These are phyloP conservation scores for Creontiades dilutus DNA, from an alignment of 2,888 invertebrate genomes.

Conservation along the genomic window DNA sequence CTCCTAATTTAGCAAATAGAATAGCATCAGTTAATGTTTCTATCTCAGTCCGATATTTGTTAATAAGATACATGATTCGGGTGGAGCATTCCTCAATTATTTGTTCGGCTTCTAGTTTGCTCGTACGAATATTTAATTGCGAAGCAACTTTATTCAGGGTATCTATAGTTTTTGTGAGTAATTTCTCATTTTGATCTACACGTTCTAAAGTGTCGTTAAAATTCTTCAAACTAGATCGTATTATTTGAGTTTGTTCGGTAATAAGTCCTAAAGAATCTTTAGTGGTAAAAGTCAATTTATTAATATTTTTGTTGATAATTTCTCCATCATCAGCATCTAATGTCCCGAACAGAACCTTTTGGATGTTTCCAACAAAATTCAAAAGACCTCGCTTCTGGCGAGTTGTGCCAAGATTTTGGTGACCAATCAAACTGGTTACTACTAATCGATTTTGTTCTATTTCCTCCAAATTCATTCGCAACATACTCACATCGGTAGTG, in stretches of 20 bases:
- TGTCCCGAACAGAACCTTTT: slow-evolving; percentile 19
- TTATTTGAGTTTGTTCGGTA: neutral
- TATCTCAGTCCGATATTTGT: neutral
- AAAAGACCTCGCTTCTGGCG: neutral
- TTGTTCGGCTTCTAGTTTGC: neutral
- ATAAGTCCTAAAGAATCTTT: neutral
- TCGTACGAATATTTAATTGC: neutral
- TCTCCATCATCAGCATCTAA: neutral
- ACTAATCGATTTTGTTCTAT: neutral
- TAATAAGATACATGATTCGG: neutral
- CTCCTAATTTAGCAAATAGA: no score
- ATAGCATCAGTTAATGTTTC: neutral
- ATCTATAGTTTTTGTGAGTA: neutral
- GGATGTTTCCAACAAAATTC: neutral
- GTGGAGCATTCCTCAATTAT: neutral
- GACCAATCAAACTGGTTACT: neutral
- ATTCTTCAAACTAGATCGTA: neutral
- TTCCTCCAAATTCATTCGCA: neutral
- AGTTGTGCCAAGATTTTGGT: neutral
- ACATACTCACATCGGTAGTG: slow-evolving; percentile 14
- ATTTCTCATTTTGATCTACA: neutral
- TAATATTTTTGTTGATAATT: neutral
- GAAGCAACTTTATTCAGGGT: neutral
- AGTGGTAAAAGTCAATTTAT: neutral
- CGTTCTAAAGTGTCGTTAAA: neutral